These are phyloP conservation scores for Onchidella celtica DNA, from an alignment of 2,888 invertebrate genomes.

Conservation along the genomic window DNA sequence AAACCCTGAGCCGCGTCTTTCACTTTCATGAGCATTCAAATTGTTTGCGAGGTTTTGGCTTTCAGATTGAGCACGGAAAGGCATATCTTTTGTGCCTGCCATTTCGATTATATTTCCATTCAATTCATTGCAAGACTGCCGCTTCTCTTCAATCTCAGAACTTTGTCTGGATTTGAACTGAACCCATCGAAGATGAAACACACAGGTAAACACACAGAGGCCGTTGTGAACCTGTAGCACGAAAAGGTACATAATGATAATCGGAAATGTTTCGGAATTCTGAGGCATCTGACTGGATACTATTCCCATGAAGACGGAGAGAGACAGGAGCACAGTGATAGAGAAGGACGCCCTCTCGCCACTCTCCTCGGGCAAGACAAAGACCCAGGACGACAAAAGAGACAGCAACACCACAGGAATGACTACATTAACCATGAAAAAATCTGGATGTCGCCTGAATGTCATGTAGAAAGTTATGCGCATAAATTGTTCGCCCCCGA, in stretches of 20 bases:
- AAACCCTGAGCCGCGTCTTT: no score
- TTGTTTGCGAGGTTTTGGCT: no score
- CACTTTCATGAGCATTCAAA: no score
- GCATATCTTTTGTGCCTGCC: no score
- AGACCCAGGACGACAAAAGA: constrained; percentile 8
- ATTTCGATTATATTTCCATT: background rate
- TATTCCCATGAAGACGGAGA: constrained; percentile 23
- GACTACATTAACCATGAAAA: constrained; percentile 23
- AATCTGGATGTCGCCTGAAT: constrained; percentile 3
- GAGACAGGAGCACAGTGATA: constrained; percentile 31
- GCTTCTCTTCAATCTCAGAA: background rate
- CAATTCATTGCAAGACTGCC: background rate
- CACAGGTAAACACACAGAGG: background rate
- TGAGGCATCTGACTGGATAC: constrained; percentile 25
- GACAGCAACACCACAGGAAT: constrained; percentile 26
- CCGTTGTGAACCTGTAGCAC: constrained; percentile 10
- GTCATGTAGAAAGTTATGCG: background rate
- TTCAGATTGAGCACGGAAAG: no score
- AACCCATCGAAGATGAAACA: constrained; percentile 12
- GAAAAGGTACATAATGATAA: constrained; percentile 28
- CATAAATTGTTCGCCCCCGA: background rate
- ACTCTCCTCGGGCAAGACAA: constrained; percentile 34
- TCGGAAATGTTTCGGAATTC: constrained; percentile 25
- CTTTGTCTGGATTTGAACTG: background rate
- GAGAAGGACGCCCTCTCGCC: constrained; percentile 39